These are phyloP conservation scores for Hetaerina titia DNA, from an alignment of 2,888 invertebrate species.

Conservation along the genomic window DNA sequence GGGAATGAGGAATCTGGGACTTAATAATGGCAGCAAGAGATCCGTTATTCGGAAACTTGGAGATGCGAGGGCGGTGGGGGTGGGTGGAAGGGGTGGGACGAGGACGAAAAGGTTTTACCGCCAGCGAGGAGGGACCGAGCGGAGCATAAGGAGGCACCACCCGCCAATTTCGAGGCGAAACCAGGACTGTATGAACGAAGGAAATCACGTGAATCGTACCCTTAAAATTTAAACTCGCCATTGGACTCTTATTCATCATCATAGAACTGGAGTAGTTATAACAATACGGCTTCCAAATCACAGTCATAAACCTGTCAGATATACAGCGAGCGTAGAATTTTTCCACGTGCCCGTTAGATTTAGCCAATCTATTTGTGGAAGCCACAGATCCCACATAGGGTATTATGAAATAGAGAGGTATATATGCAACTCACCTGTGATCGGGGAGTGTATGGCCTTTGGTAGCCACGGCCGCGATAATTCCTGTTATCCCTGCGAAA, in stretches of 20 bases:
- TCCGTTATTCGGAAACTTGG: constrained; percentile 25
- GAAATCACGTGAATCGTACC: not conserved
- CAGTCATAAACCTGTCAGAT: too few relatives aligned
- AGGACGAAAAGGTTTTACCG: not conserved
- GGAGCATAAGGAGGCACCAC: not conserved
- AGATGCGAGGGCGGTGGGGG: not conserved
- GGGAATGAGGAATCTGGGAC: not conserved
- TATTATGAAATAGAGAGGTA: not conserved
- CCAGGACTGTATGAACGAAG: not conserved
- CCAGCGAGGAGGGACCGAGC: not conserved
- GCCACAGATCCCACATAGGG: too few relatives aligned
- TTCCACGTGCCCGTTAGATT: too few relatives aligned
- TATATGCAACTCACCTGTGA: not conserved
- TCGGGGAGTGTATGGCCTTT: not conserved
- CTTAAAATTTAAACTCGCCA: too few relatives aligned
- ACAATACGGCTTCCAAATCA: too few relatives aligned
- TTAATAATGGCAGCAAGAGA: constrained; percentile 8
- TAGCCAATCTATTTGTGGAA: too few relatives aligned
- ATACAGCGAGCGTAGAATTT: too few relatives aligned
- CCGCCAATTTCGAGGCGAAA: not conserved
- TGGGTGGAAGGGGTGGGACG: not conserved
- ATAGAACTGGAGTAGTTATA: too few relatives aligned
- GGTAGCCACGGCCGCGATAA: constrained; percentile 19
- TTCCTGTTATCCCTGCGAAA: not conserved
- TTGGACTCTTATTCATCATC: too few relatives aligned